These are phyloP conservation scores for Fistularia commersonii DNA, from an alignment of 2,797 vertebrate species.

Conservation along the genomic window DNA sequence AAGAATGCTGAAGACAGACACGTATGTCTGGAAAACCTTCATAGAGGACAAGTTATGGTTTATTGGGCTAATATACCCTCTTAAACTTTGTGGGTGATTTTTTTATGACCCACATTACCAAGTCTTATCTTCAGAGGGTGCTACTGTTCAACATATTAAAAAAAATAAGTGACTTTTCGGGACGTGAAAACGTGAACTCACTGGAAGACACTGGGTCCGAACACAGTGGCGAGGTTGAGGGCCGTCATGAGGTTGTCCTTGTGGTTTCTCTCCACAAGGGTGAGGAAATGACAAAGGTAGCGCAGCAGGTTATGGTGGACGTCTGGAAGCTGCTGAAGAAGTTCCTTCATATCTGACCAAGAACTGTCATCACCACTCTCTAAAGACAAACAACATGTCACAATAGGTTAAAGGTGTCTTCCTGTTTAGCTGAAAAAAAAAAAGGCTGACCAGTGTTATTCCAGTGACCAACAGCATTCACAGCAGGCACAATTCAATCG, in stretches of 20 bases:
- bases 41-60: too few species aligned
- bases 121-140: too few species aligned
- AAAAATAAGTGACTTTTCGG: background rate
- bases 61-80: too few species aligned
- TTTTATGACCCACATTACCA: too few species aligned
- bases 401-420: background rate
- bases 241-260: slow-evolving; percentile 86
- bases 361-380: slow-evolving; percentile 71
- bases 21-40: too few species aligned
- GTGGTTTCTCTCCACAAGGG: slow-evolving; percentile 80
- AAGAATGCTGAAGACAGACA: too few species aligned
- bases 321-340: slow-evolving; percentile 82
- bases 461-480: background rate
- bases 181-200: slow-evolving; percentile 66
- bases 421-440: background rate
- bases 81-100: too few species aligned
- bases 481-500: too few species aligned
- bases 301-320: slow-evolving; percentile 82
- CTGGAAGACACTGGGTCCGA: slow-evolving; percentile 92
- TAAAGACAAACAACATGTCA: slow-evolving; percentile 45
- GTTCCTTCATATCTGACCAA: slow-evolving; percentile 70
- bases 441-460: background rate
- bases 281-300: slow-evolving; percentile 88
- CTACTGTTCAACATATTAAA: too few species aligned
- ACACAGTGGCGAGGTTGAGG: slow-evolving; percentile 88